phyloP scores from a whole-genome alignment of 2,888 invertebrate genomes.

The Chymomyza caudatula region DNA sequence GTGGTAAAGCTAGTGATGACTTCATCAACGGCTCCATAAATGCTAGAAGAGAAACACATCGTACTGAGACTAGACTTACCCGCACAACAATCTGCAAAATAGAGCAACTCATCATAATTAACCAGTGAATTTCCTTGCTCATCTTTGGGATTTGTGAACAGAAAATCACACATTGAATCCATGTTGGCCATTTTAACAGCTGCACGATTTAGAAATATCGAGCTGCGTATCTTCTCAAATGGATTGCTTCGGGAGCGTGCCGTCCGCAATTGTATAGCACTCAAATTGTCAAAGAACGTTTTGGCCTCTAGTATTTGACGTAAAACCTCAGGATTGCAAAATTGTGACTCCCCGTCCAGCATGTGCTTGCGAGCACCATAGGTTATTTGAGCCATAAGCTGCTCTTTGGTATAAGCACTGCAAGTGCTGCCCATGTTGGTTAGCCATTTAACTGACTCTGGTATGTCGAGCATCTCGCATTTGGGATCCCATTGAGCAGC shows the following conservation, averaged over 20 bases:
- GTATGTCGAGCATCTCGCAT: slow-evolving; percentile 79
- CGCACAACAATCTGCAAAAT: slow-evolving; percentile 99
- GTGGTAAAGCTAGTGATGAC: too few relatives aligned
- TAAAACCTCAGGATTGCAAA: slow-evolving; percentile 85
- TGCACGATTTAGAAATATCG: slow-evolving; percentile 94
- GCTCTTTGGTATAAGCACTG: slow-evolving; percentile 24
- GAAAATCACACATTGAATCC: slow-evolving; percentile 91
- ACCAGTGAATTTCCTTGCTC: slow-evolving; percentile 79
- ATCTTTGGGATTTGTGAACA: slow-evolving; percentile 89
- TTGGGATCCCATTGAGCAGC: slow-evolving; percentile 84
- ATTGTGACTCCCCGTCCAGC: slow-evolving; percentile 88
- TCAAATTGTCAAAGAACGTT: slow-evolving; percentile 89
- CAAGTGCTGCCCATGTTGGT: slow-evolving; percentile 49
- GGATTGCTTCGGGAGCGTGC: slow-evolving; percentile 94
- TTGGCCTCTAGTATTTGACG: slow-evolving; percentile 87
- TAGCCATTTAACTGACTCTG: slow-evolving; percentile 78
- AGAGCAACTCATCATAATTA: slow-evolving; percentile 81
- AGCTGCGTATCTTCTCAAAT: slow-evolving; percentile 93
- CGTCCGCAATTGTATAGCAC: slow-evolving; percentile 86
- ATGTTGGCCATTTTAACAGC: slow-evolving; percentile 99
- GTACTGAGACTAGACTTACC: slow-evolving; percentile 80
- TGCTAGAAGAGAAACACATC: neutral
- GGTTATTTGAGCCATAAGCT: slow-evolving; percentile 81
- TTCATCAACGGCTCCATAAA: too few relatives aligned
- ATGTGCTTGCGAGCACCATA: slow-evolving; percentile 83